phyloP scores from a whole-genome alignment of 1,140 invertebrate genomes.

The Bombus affinis region DNA sequence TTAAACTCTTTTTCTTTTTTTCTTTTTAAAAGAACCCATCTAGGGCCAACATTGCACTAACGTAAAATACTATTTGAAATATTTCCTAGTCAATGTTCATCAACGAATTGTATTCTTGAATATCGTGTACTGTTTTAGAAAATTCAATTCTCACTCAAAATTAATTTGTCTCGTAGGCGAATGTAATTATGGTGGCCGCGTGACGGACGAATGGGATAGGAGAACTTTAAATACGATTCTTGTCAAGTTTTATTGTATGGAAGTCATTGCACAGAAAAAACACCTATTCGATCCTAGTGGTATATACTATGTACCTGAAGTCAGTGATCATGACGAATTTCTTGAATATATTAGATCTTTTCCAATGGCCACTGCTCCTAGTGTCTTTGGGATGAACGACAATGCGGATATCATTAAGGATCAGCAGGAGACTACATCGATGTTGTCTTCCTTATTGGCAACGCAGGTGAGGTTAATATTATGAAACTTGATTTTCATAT shows the following conservation, averaged over 20 bases:
- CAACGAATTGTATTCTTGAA: no score
- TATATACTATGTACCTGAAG: slow-evolving; percentile 89
- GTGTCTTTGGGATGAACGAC: slow-evolving; percentile 94
- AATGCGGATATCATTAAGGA: slow-evolving; percentile 98
- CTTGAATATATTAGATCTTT: slow-evolving; percentile 89
- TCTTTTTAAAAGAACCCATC: no score
- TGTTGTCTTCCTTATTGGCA: slow-evolving; percentile 90
- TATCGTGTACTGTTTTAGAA: neutral
- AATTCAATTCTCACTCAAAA: neutral
- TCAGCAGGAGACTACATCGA: slow-evolving; percentile 91
- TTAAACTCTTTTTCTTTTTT: no score
- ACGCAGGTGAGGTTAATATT: slow-evolving; percentile 88
- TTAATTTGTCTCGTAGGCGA: slow-evolving; percentile 85
- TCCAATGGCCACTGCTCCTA: slow-evolving; percentile 90
- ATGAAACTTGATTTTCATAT: neutral
- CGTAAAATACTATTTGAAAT: no score
- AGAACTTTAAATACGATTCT: slow-evolving; percentile 93
- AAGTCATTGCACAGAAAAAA: slow-evolving; percentile 80
- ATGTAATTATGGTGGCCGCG: slow-evolving; percentile 98
- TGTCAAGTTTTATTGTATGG: slow-evolving; percentile 90
- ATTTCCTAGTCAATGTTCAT: no score
- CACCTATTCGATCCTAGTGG: slow-evolving; percentile 86
- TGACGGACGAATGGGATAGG: slow-evolving; percentile 97
- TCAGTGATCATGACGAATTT: slow-evolving; percentile 89
- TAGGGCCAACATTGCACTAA: no score